These are phyloP conservation scores for Myrmecobius fasciatus DNA, from an alignment of 2,113 vertebrate genomes.

Conservation along the genomic window DNA sequence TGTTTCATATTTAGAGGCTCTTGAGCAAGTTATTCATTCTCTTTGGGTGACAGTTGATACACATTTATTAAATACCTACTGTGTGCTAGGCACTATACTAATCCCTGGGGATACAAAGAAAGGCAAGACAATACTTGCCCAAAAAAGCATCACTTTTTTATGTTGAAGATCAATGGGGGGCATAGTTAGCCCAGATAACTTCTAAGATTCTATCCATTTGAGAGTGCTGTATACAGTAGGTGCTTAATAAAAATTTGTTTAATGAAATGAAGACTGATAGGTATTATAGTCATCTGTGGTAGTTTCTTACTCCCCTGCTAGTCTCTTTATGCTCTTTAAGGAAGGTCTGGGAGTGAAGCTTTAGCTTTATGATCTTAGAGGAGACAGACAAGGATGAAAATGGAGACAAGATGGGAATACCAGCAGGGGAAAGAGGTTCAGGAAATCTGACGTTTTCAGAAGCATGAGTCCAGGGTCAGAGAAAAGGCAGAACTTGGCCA, in stretches of 20 bases:
- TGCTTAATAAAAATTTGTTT: not conserved
- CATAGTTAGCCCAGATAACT: not conserved
- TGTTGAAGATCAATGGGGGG: not conserved
- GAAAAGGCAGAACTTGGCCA: not conserved
- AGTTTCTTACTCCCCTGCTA: not conserved
- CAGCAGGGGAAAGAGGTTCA: not conserved
- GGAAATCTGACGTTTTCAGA: not conserved
- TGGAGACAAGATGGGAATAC: not conserved
- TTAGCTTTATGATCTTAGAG: not conserved
- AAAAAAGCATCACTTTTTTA: not conserved
- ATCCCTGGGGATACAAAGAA: not conserved
- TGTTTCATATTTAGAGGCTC: not conserved
- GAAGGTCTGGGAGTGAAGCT: not conserved
- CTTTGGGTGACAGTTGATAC: not conserved
- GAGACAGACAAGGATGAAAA: not conserved
- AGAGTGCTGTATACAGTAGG: rapidly evolving
- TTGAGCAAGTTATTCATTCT: not conserved
- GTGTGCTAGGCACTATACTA: not conserved
- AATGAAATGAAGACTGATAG: not conserved
- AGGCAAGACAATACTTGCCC: not conserved
- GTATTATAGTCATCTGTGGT: too few relatives aligned
- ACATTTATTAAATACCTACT: not conserved
- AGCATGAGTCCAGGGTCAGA: not conserved
- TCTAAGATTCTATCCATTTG: not conserved
- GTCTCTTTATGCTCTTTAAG: not conserved